phyloP scores from a whole-genome alignment of 2,797 vertebrate species.

The Chromis chromis region DNA sequence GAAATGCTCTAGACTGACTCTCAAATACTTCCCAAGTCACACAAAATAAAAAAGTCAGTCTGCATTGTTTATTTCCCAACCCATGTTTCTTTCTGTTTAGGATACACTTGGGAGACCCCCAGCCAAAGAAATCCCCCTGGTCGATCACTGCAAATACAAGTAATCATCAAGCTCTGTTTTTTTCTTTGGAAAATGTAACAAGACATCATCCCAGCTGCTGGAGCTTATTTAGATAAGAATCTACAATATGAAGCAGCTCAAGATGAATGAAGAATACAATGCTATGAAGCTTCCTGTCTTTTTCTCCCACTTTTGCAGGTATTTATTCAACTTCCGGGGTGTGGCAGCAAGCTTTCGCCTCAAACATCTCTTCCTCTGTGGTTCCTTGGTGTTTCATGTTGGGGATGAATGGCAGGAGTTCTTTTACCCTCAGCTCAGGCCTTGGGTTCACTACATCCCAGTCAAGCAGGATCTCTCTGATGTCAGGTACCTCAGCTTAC shows the following conservation, averaged over 20 bases:
- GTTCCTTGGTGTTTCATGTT: slow-evolving; percentile 95
- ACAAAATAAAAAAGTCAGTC: neutral
- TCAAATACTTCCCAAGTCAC: no score
- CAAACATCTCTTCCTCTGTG: slow-evolving; percentile 97
- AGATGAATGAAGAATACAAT: no score
- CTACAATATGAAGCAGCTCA: no score
- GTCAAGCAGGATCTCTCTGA: slow-evolving; percentile 93
- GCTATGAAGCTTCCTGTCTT: neutral
- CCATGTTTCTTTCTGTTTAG: slow-evolving; percentile 69
- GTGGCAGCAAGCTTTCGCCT: slow-evolving; percentile 97
- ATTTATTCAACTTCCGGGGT: slow-evolving; percentile 97
- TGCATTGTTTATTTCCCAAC: neutral
- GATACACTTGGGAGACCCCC: slow-evolving; percentile 94
- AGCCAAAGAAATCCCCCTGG: slow-evolving; percentile 93
- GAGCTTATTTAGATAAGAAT: neutral
- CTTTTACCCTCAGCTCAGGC: slow-evolving; percentile 93
- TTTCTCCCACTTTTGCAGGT: slow-evolving; percentile 78
- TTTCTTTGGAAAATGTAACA: no score
- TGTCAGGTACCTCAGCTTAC: slow-evolving; percentile 84
- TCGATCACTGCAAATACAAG: slow-evolving; percentile 98
- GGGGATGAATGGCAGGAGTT: slow-evolving; percentile 97
- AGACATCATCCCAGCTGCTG: neutral
- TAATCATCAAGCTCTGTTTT: slow-evolving; percentile 52
- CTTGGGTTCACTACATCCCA: slow-evolving; percentile 97
- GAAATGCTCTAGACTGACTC: no score